Evolutionary conservation across 2,113 vertebrate genomes (phyloP).

Genomic region (Rhagologus leucostigma): DNA sequence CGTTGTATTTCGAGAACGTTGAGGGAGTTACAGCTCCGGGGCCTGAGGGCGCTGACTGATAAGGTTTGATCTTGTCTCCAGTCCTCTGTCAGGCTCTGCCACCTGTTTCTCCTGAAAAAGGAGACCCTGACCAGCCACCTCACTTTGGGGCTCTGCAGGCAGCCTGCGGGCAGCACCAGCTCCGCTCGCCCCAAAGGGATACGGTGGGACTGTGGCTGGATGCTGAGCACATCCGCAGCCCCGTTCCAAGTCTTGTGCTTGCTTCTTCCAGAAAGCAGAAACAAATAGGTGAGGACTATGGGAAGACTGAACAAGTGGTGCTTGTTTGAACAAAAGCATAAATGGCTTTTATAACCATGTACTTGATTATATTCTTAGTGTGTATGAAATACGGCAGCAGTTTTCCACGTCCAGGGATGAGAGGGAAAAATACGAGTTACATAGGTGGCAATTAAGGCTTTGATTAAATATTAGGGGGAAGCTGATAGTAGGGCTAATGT

Average conservation of each 20-base stretch:
- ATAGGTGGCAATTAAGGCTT: neutral
- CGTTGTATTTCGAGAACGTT: fast-evolving
- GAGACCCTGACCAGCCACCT: fast-evolving
- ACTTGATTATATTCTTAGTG: neutral
- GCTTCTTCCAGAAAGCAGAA: neutral
- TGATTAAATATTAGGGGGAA: neutral
- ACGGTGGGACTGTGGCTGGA: fast-evolving
- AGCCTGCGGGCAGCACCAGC: fast-evolving
- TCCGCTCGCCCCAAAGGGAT: fast-evolving
- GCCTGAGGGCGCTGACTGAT: fast-evolving
- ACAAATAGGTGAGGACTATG: neutral
- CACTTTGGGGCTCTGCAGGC: fast-evolving
- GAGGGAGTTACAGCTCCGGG: neutral
- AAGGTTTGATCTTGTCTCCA: neutral
- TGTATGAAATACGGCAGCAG: neutral
- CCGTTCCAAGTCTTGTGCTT: neutral
- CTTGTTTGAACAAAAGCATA: neutral
- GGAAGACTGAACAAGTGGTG: neutral
- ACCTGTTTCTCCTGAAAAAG: neutral
- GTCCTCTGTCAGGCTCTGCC: neutral
- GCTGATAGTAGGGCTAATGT: neutral
- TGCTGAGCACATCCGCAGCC: neutral
- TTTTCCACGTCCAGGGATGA: neutral
- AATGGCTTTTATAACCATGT: neutral
- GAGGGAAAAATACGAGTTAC: neutral